These are phyloP conservation scores for Erythrocercus mccallii DNA, from an alignment of 2,113 vertebrate genomes.

Conservation along the genomic window DNA sequence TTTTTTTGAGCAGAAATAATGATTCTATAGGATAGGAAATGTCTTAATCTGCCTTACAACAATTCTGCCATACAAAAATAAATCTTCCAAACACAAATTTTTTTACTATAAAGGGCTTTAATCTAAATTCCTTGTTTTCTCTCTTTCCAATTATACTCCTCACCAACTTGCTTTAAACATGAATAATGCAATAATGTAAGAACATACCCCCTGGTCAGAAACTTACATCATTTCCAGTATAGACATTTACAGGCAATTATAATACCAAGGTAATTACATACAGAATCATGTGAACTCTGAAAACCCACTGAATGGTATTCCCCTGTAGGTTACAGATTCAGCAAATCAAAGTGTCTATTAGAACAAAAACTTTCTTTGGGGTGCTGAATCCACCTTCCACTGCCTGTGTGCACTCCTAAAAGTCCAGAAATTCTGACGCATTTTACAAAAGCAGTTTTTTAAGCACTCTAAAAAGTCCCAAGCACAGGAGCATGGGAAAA, in stretches of 20 bases:
- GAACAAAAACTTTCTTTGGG: not conserved
- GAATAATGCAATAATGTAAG: slow-evolving; percentile 47
- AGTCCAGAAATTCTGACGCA: not conserved
- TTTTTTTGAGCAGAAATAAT: not conserved
- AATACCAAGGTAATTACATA: slow-evolving; percentile 56
- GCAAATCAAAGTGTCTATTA: not conserved
- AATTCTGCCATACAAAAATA: not conserved
- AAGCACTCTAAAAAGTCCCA: not conserved
- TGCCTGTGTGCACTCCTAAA: not conserved
- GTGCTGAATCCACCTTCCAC: not conserved
- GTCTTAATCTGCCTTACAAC: not conserved
- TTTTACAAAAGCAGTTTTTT: not conserved
- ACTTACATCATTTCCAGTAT: slow-evolving; percentile 47
- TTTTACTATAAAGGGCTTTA: slow-evolving; percentile 14
- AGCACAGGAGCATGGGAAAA: not conserved
- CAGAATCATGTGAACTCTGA: slow-evolving; percentile 49
- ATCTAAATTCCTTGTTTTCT: slow-evolving; percentile 21
- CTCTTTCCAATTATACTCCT: slow-evolving; percentile 16
- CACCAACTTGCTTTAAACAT: slow-evolving; percentile 21
- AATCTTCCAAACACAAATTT: not conserved
- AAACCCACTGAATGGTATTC: slow-evolving; percentile 13
- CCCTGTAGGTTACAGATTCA: slow-evolving; percentile 21
- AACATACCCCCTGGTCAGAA: slow-evolving; percentile 50
- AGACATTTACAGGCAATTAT: slow-evolving; percentile 47
- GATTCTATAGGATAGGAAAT: not conserved